Evolutionary conservation across 2,113 vertebrate genomes (phyloP), one percentile per base, ranked within the genome.

Genomic region (Equus przewalskii): DNA sequence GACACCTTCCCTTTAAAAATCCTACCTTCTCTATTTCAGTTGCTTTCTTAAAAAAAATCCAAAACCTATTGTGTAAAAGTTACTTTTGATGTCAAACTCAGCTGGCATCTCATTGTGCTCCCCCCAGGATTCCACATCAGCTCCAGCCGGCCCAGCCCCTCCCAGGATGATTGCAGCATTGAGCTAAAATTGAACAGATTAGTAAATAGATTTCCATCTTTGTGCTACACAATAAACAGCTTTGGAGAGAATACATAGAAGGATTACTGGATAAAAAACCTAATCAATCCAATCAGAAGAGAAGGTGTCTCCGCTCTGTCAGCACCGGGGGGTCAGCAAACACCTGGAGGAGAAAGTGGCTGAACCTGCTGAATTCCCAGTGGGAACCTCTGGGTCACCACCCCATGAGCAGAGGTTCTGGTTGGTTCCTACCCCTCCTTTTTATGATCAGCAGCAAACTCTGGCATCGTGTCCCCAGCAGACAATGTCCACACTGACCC

Each of bases 201-300:
- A 95, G 95, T 92, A 96, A 97, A 96, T 72, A 97, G 97, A 96
- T 91, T 96, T 88, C 64, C 96, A 94, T 96, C 94, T 95, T 95
- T 80, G 92, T 87, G 86, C 82, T 51, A 21, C n/a, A 96, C 90
- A 76, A 90, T 83, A 96, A 96, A 95, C 62, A 96, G 79, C 64
- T 33, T 6, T 9, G 69, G 86, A 18, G 90, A 95, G 80, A 97
- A 87, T 83, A 92, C 44, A 67, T 18, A 83, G 15, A 94, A 56
- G 54, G 69, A 88, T 95, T 92, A 91, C 46, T 65, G 78, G 75
- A 95, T 95, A 80, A 96, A 91, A 90, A 67, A 72, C 58, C 79
- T 76, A 62, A 78, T 90, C 84, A 95, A 85, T 94, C 87, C 78
- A 41, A 15, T 86, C 62, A 4, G 81, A 84, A 73, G 54, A 65